A percentile compares a stretch with the other conserved stretches of the same genome.
These are phyloP conservation scores for Psammodynastes pulverulentus DNA, from an alignment of 2,113 vertebrate genomes.

Conservation along the genomic window DNA sequence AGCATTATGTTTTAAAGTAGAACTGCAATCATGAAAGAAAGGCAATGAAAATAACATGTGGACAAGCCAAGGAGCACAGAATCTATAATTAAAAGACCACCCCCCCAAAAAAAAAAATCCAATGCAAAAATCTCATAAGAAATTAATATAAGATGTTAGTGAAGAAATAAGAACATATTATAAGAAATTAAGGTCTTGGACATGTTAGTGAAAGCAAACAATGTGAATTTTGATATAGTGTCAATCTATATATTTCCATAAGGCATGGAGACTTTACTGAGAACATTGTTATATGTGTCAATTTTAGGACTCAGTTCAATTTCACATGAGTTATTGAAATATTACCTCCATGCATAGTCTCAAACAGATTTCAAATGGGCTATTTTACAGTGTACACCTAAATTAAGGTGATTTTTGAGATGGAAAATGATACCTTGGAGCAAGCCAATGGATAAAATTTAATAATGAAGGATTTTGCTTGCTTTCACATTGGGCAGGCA, in stretches of 20 bases:
- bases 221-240: not conserved
- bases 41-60: not conserved
- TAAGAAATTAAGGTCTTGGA: not conserved
- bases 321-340: not conserved
- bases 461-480: not conserved
- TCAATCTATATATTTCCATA: not conserved
- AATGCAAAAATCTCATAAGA: not conserved
- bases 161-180: not conserved
- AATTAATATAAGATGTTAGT: not conserved
- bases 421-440: not conserved
- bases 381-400: not conserved
- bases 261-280: not conserved
- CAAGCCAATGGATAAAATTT: not conserved
- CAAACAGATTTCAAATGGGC: not conserved
- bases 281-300: not conserved
- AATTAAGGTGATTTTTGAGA: not conserved
- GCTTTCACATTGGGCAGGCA: not conserved
- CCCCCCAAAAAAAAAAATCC: too few relatives aligned
- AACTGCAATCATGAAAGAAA: constrained; percentile 11
- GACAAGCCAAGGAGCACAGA: not conserved
- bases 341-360: not conserved
- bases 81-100: not conserved
- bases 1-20: not conserved
- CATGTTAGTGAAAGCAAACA: not conserved
- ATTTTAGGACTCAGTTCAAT: not conserved